These are phyloP conservation scores for Drosophila oshimai DNA, from an alignment of 1,140 invertebrate species.

Conservation along the genomic window DNA sequence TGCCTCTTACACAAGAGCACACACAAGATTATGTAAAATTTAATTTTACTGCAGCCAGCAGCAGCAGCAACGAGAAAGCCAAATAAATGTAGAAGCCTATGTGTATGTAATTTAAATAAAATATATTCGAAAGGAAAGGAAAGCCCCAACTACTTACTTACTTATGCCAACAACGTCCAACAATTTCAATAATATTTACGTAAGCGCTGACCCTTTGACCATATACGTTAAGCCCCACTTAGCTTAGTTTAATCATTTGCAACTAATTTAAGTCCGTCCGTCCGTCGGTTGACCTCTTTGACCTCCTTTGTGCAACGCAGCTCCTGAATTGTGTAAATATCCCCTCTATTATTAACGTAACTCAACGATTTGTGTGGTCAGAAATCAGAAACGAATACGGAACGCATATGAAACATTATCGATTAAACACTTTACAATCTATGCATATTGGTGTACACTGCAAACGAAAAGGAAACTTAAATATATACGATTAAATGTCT, in stretches of 20 bases:
- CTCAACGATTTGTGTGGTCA: conserved; percentile 41
- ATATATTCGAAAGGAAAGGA: conserved; percentile 30
- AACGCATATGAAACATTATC: conserved; percentile 48
- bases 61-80: conserved; percentile 51
- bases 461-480: conserved; percentile 21
- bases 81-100: conserved; percentile 69
- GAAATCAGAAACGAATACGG: conserved; percentile 22
- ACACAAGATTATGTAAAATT: conserved; percentile 70
- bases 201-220: conserved; percentile 28
- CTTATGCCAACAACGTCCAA: conserved; percentile 78
- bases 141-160: conserved; percentile 71
- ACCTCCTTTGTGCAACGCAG: neutral
- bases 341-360: conserved; percentile 10
- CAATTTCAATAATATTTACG: conserved; percentile 75
- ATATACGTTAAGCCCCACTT: conserved; percentile 66
- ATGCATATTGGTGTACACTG: conserved; percentile 37
- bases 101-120: conserved; percentile 73
- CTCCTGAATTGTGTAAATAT: conserved; percentile 53
- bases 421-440: conserved; percentile 37
- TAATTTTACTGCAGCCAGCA: conserved; percentile 59
- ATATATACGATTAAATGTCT: conserved; percentile 64
- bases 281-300: neutral
- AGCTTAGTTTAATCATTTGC: conserved; percentile 70
- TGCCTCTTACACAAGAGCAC: conserved; percentile 37
- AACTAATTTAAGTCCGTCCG: conserved; percentile 54